A percentile compares a stretch with the other conserved stretches of the same genome.
These are phyloP conservation scores for Listrodromus nycthemerus DNA, from an alignment of 2,888 invertebrate species.

Conservation along the genomic window DNA sequence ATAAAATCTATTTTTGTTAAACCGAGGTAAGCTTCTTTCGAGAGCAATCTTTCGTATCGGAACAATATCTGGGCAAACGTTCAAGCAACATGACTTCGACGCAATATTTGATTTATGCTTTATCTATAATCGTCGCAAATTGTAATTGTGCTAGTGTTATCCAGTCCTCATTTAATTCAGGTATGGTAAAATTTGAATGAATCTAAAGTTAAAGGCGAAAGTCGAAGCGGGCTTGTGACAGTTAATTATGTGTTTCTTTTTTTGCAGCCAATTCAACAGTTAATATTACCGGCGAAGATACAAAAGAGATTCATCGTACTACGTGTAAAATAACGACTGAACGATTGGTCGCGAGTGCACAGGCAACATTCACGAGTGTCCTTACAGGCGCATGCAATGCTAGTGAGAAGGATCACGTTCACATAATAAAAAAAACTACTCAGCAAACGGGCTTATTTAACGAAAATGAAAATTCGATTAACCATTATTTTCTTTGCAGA, in stretches of 20 bases:
- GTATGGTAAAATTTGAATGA: conserved; percentile 23
- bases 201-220: not conserved
- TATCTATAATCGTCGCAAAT: conserved; percentile 12
- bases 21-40: conserved; percentile 22
- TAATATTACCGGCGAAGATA: conserved; percentile 63
- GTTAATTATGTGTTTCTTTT: not conserved
- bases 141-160: conserved; percentile 32
- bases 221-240: not conserved
- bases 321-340: conserved; percentile 82
- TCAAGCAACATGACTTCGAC: conserved; percentile 34
- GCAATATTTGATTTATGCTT: conserved; percentile 29
- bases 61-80: conserved; percentile 18
- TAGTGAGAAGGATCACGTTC: conserved; percentile 68
- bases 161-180: conserved; percentile 22
- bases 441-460: not conserved
- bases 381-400: conserved; percentile 83
- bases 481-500: conserved; percentile 68
- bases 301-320: conserved; percentile 82
- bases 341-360: conserved; percentile 82
- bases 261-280: conserved; percentile 51
- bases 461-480: not conserved
- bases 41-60: conserved; percentile 19
- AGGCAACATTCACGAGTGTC: conserved; percentile 82
- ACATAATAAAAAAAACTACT: not conserved
- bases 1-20: conserved; percentile 63